These are phyloP conservation scores for Macrochelys suwanniensis DNA, from an alignment of 2,797 vertebrate genomes.

Conservation along the genomic window DNA sequence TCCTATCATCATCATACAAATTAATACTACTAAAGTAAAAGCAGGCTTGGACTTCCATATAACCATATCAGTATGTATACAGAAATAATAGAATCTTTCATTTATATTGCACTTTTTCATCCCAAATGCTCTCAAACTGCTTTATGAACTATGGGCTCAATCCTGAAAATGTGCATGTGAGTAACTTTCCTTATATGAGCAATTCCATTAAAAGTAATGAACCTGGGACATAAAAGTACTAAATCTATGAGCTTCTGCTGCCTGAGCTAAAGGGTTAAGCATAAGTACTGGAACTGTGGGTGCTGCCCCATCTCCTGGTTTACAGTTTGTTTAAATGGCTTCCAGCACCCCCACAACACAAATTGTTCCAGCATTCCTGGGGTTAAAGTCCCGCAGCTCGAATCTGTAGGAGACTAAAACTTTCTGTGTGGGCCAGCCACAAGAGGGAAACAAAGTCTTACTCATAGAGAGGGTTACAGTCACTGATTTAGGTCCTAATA, in stretches of 20 bases:
- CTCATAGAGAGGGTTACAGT: background rate
- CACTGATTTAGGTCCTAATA: background rate
- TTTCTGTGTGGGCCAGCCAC: background rate
- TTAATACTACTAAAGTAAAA: background rate
- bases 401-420: too few relatives aligned
- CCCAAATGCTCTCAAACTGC: background rate
- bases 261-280: too few relatives aligned
- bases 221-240: background rate
- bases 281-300: too few relatives aligned
- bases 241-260: background rate
- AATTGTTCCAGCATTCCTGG: too few relatives aligned
- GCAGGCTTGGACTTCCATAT: fast-evolving
- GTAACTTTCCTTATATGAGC: background rate
- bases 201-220: background rate
- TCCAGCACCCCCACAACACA: too few relatives aligned
- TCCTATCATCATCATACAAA: background rate
- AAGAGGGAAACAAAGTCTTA: background rate
- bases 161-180: background rate
- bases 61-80: background rate
- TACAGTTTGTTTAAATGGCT: too few relatives aligned
- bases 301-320: too few relatives aligned
- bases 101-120: background rate
- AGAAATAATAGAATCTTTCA: background rate
- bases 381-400: too few relatives aligned
- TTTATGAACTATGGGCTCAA: fast-evolving